Base-by-base conservation (phyloP, 1,140 invertebrate genomes). In the Spodoptera frugiperda region DNA sequence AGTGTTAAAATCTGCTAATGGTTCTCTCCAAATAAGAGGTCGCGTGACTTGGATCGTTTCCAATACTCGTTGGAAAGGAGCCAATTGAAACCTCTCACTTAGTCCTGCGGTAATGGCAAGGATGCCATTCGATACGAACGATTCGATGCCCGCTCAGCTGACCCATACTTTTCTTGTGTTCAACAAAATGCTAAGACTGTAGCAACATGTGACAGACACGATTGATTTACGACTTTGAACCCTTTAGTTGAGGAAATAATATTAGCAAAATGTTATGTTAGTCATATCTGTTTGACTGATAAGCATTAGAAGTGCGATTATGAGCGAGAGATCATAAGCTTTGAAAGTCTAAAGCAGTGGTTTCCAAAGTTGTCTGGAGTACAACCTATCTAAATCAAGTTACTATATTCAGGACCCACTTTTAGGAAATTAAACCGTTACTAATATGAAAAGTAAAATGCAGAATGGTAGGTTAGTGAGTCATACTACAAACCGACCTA, bases 41-140 rank as follows among this genome's bases (percentile, higher is more conserved):
- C 61, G 72, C 73, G 67, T 76, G 78, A 76, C 78, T 79, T 79
- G 78, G 78, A 79, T 17, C 19, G 67, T 65, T 65, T 76, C 78
- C 78, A 79, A 79, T 79, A 68, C 74, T 57, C 30, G 54, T 79
- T 79, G 78, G 78, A 79, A 48, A 49, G 55, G 11, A 10, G 78
- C 78, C 78, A 79, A 79, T 79, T 71, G 78, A 79, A 76, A 63
- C 33, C 73, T 79, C 78, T 79, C 73, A 79, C 67, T 76, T 71
- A 44, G 65, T 61, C 48, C 67, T 79, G 72, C 57, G 78, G 73
- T 76, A 79, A 79, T 76, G 55, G 65, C 57, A 19, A 67, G 72
- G 51, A 76, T 72, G 67, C 48, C 65, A 79, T 79, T 79, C 55
- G 55, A 76, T 49, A 48, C 67, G 67, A 39, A 39, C 33, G 33